Evolutionary conservation across 2,113 vertebrate genomes (phyloP).

Genomic region (Ptyas mucosa): DNA sequence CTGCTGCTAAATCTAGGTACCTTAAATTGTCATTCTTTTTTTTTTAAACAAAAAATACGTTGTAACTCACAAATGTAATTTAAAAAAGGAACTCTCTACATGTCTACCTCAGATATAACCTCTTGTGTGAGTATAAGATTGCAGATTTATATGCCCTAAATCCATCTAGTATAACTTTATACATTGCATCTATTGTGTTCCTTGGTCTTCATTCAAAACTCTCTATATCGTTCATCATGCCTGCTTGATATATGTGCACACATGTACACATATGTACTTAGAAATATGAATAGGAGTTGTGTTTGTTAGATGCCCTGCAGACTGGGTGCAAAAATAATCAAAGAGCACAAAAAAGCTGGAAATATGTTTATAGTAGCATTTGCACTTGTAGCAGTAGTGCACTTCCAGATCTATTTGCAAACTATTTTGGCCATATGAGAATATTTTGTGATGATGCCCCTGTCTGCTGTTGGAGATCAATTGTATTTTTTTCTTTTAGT

Average conservation of each 20-base stretch:
- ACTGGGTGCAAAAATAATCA: constrained; percentile 33
- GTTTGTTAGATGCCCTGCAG: constrained; percentile 19
- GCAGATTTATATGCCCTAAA: background rate
- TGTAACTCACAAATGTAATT: constrained; percentile 32
- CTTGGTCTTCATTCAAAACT: constrained; percentile 39
- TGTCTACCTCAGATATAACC: constrained; percentile 26
- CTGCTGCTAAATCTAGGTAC: constrained; percentile 39
- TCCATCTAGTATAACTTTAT: background rate
- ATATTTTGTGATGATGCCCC: background rate
- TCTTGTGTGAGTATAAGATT: background rate
- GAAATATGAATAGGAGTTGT: constrained; percentile 12
- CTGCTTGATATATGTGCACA: background rate
- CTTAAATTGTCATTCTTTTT: constrained; percentile 44
- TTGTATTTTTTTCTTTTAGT: constrained; percentile 5
- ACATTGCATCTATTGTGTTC: background rate
- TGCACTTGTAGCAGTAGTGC: background rate
- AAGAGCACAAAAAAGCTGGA: constrained; percentile 17
- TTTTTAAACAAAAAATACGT: constrained; percentile 1
- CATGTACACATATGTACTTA: background rate
- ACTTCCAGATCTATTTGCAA: background rate
- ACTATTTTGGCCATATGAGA: background rate
- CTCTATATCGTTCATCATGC: background rate
- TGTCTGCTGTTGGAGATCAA: background rate
- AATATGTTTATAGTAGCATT: background rate
- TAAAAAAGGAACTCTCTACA: constrained; percentile 12